Conservation (phyloP, 2,797 vertebrate species). For the Oreochromis grahami region DNA sequence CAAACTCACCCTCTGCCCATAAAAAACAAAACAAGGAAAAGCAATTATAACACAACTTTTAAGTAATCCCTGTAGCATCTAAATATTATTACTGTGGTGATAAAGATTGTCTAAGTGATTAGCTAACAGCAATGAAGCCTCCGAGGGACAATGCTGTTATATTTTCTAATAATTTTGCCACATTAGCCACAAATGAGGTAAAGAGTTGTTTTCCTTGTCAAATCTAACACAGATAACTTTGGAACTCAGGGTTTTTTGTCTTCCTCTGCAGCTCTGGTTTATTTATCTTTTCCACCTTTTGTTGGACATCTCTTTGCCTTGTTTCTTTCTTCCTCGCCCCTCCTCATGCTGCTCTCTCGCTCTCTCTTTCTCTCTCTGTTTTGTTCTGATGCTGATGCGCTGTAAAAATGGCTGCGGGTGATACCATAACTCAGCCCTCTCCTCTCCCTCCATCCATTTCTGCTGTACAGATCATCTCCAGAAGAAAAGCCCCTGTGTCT, state of each 20-base stretch:
- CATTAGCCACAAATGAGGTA: conserved; percentile 71
- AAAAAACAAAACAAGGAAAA: conserved; percentile 74
- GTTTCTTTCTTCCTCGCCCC: not conserved
- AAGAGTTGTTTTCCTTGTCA: conserved; percentile 70
- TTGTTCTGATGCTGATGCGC: conserved; percentile 19
- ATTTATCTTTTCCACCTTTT: conserved; percentile 30
- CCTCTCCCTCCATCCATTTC: conserved; percentile 72
- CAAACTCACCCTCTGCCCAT: conserved; percentile 72
- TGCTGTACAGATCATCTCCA: conserved; percentile 81
- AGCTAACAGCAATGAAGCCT: conserved; percentile 69
- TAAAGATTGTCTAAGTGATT: conserved; percentile 74
- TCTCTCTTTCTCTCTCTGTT: conserved; percentile 15
- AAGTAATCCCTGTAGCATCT: conserved; percentile 80
- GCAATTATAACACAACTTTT: conserved; percentile 78
- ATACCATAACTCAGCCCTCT: conserved; percentile 74
- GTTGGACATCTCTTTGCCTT: conserved; percentile 3
- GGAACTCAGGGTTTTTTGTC: conserved; percentile 12
- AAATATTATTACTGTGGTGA: conserved; percentile 75
- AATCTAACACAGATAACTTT: conserved; percentile 50
- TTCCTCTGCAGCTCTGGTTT: conserved; percentile 20
- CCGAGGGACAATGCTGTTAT: conserved; percentile 71
- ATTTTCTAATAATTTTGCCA: conserved; percentile 73
- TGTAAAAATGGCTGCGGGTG: conserved; percentile 80
- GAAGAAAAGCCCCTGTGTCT: conserved; percentile 85
- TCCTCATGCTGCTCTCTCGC: not conserved